These are phyloP conservation scores for Dendropsophus ebraccatus DNA, from an alignment of 2,113 vertebrate genomes.

Conservation along the genomic window DNA sequence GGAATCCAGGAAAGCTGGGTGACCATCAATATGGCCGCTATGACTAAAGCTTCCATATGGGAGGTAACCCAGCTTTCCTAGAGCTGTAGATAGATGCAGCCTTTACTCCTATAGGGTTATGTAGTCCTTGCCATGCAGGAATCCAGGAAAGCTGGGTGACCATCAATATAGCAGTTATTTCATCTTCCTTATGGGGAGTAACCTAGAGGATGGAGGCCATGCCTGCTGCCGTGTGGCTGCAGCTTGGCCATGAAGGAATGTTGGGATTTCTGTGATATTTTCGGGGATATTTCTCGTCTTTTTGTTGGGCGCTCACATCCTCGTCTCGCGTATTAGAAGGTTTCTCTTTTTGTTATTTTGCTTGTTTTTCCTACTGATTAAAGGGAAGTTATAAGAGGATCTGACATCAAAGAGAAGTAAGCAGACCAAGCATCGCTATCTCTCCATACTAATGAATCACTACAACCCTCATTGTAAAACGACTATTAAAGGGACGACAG, in stretches of 20 bases:
- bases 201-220: too few species aligned
- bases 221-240: too few species aligned
- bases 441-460: not conserved
- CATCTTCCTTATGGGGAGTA: too few species aligned
- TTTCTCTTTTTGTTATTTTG: not conserved
- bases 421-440: not conserved
- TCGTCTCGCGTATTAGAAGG: not conserved
- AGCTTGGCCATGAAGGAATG: too few species aligned
- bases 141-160: too few species aligned
- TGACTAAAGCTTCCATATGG: too few species aligned
- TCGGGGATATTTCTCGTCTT: too few species aligned
- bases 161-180: too few species aligned
- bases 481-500: not conserved
- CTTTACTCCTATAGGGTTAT: not conserved
- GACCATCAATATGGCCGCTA: too few species aligned
- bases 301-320: not conserved
- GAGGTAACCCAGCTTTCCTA: not conserved
- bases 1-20: too few species aligned
- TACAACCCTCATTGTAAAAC: not conserved
- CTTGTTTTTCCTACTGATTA: not conserved
- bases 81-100: not conserved
- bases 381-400: slow-evolving; percentile 14
- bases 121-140: not conserved
- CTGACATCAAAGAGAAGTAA: not conserved
- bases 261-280: too few species aligned